phyloP scores from a whole-genome alignment of 2,113 vertebrate species.

The Perccottus glenii region DNA sequence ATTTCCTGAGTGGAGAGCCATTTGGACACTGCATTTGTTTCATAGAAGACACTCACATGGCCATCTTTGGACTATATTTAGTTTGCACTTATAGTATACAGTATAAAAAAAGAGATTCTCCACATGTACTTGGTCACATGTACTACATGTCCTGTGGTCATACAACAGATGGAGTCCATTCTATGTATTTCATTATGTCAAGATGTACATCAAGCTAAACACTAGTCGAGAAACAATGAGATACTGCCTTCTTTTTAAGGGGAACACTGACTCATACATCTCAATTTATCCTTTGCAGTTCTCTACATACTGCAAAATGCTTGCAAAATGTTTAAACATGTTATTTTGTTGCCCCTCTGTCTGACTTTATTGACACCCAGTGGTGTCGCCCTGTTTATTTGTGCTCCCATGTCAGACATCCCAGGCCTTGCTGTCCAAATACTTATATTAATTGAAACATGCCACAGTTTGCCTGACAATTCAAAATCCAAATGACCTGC shows the following conservation, averaged over 20 bases:
- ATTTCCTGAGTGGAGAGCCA: constrained; percentile 22
- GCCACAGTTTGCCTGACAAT: neutral
- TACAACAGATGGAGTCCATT: constrained; percentile 16
- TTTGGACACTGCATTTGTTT: constrained; percentile 40
- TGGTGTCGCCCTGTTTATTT: constrained; percentile 51
- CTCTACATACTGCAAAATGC: constrained; percentile 74
- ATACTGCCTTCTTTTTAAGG: constrained; percentile 36
- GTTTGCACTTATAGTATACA: no score
- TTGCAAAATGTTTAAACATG: constrained; percentile 80
- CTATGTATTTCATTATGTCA: constrained; percentile 25
- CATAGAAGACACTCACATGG: constrained; percentile 12
- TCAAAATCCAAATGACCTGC: neutral
- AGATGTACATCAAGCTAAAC: constrained; percentile 22
- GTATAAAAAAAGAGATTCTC: no score
- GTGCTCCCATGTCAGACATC: constrained; percentile 49
- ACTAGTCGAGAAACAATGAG: constrained; percentile 28
- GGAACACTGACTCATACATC: constrained; percentile 45
- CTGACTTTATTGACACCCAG: constrained; percentile 45
- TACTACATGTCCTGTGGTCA: constrained; percentile 7
- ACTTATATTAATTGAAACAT: neutral
- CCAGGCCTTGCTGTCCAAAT: constrained; percentile 39
- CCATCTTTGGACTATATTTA: no score
- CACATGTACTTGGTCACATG: neutral
- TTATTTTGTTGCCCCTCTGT: constrained; percentile 56
- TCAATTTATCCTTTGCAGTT: constrained; percentile 69